Percentiles rank a stretch among this genome's conserved stretches.
These are phyloP conservation scores for Aptenodytes forsteri DNA, from an alignment of 2,113 vertebrate genomes.

Conservation along the genomic window DNA sequence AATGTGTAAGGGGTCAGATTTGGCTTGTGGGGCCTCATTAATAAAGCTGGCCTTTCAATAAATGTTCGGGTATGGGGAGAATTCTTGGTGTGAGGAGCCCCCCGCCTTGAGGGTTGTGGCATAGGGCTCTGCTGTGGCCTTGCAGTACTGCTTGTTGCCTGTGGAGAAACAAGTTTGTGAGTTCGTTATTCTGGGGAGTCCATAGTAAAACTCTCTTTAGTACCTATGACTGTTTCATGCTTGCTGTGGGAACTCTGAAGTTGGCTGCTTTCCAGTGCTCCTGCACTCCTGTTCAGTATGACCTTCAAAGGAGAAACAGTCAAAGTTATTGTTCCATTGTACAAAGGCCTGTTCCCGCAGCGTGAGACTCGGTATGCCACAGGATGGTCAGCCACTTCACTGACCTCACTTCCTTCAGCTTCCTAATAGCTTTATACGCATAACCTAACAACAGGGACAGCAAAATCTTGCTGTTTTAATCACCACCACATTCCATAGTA, in stretches of 20 bases:
- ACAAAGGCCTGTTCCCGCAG: background rate
- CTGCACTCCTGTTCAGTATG: background rate
- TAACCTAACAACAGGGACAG: background rate
- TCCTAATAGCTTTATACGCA: background rate
- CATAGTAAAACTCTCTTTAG: background rate
- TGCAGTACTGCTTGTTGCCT: background rate
- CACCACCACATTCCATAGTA: background rate
- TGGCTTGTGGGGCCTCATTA: background rate
- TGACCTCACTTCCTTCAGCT: background rate
- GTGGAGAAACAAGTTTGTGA: background rate
- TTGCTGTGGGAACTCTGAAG: background rate
- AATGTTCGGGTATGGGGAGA: background rate
- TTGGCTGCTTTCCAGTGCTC: background rate
- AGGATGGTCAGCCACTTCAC: background rate
- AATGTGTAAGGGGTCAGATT: background rate
- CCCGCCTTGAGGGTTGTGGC: background rate
- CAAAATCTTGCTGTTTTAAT: background rate
- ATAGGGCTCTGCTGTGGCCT: background rate
- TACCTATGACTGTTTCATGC: background rate
- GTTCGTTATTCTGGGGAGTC: background rate
- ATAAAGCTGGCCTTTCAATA: background rate
- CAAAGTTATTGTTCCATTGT: background rate
- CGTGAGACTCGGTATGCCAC: accelerated
- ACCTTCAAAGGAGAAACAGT: background rate
- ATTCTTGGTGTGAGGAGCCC: background rate